Base-by-base conservation (phyloP, 2,797 vertebrate species). In the Staurois parvus region DNA sequence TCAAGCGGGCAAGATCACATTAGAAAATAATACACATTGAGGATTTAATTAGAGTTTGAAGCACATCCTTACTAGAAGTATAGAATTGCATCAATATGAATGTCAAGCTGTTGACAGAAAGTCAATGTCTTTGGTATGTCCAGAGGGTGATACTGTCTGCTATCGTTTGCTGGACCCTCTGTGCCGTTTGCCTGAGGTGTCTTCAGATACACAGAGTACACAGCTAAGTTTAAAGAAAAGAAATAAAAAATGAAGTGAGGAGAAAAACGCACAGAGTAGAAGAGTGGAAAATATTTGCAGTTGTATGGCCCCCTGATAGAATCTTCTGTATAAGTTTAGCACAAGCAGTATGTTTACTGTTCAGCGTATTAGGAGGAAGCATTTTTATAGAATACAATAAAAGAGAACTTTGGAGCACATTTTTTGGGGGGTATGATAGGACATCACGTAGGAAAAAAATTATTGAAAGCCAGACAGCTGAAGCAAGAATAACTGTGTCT, bases 121-220 rank as follows among this genome's bases (percentile, higher is more conserved):
- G 84, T 81, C 78, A 85, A 85, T 85, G 79, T 75, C 45, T 81
- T 81, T 73, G 84, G 68, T 84, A 84, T 73, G 77, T 80, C 84
- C 76, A 79, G 69, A 85, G 84, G 84, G 76, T 37, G n/a, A 79
- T 74, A 80, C 70, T 80, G 84, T 80, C 84, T 85, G 69, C 72
- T 79, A 79, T 74, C 30, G 37, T 75, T 85, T 68, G 17, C 70
- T 80, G 77, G 84, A 79, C 84, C 77, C 28, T 73, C 17, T 85
- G 69, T 80, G 83, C 32, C 73, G 76, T 56, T 79, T 68, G 77
- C 84, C 84, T 74, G 40, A 79, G 84, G 84, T 84, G 40, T 66
- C 76, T 79, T 79, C 34, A 75, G 76, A 15, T 32, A 73, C 30
- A 74, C 62, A 28, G 52, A 85, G 73, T 29, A 74, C 59, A 56